Base-by-base conservation (phyloP, 2,888 invertebrate genomes). In the Caenorhabditis sp. region DNA sequence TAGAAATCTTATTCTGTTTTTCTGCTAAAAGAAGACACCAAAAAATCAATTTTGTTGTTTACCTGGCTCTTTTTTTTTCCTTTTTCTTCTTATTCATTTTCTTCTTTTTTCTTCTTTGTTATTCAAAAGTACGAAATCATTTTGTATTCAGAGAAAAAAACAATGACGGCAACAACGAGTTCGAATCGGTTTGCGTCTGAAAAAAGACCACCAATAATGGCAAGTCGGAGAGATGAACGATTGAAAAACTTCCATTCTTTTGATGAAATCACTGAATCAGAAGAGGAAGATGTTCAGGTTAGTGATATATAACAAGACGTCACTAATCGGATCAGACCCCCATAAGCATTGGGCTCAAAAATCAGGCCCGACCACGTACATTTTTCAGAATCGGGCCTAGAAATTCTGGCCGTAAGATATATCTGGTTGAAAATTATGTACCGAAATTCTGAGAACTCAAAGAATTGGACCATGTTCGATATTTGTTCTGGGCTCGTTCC, bases 231-330 rank as follows among this genome's bases (percentile, higher is more conserved):
- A 26, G 78, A 78, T 60, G 76, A 78, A 10, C 58, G 78, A 23
- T 70, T 78, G 51, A 74, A 76, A 26, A 31, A 55, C 14, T 71
- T 76, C 61, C 74, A 73, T 51, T 78, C 78, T 3, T 78, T 78
- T 24, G 78, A 78, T 58, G 78, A 78, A 49, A 78, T 78, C 62
- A 74, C 72, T 23, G 78, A 78, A 58, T 74, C 74, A 1, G 78
- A 78, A 54, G 78, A 78, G 53, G 78, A 78, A 57, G 76, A 76
- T 51, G 66, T 70, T 58, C 75, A 73, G 75, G 78, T 72, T 24
- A 51, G 66, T 55, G 14, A 24, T 14, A 12, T 4, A 31, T 10
- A 31, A 10, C 4, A 31, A 31, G 31, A 10, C n/a, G n/a, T 53
- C n/a, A n/a, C n/a, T n/a, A n/a, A n/a, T n/a, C n/a, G n/a, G n/a